Conservation (phyloP, 2,113 vertebrate genomes). For the Dipodomys spectabilis region DNA sequence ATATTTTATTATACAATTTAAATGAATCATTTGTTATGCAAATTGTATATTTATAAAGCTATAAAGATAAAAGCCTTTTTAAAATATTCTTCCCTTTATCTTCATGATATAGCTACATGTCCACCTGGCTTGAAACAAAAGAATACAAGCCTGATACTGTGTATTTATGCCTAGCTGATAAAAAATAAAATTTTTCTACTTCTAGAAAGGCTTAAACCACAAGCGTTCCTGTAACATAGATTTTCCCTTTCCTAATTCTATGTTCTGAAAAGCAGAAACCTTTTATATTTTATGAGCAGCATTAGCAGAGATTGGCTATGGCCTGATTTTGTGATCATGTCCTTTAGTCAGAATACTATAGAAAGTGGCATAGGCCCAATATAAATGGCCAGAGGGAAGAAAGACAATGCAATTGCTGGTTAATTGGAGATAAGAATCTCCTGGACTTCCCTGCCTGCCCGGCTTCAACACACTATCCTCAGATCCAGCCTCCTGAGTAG, state of each 20-base stretch:
- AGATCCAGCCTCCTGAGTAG: too few species aligned
- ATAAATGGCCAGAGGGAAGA: not conserved
- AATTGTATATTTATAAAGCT: not conserved
- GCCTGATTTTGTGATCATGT: not conserved
- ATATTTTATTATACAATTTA: not conserved
- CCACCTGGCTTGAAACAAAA: not conserved
- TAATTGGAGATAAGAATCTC: not conserved
- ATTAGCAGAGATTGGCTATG: not conserved
- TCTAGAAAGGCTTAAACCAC: not conserved
- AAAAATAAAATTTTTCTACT: not conserved
- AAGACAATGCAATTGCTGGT: not conserved
- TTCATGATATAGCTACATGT: not conserved
- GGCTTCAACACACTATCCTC: too few species aligned
- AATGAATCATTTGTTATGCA: not conserved
- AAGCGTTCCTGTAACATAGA: not conserved
- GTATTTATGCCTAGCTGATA: not conserved
- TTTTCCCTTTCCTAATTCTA: not conserved
- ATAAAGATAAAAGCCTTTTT: not conserved
- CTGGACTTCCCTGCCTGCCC: too few species aligned
- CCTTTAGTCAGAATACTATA: not conserved
- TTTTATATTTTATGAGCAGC: constrained; percentile 12
- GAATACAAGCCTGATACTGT: not conserved
- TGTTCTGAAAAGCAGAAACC: not conserved
- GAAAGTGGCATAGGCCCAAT: not conserved
- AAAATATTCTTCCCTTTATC: not conserved